These are phyloP conservation scores for Tetragonisca angustula DNA, from an alignment of 2,888 invertebrate species.

Conservation along the genomic window DNA sequence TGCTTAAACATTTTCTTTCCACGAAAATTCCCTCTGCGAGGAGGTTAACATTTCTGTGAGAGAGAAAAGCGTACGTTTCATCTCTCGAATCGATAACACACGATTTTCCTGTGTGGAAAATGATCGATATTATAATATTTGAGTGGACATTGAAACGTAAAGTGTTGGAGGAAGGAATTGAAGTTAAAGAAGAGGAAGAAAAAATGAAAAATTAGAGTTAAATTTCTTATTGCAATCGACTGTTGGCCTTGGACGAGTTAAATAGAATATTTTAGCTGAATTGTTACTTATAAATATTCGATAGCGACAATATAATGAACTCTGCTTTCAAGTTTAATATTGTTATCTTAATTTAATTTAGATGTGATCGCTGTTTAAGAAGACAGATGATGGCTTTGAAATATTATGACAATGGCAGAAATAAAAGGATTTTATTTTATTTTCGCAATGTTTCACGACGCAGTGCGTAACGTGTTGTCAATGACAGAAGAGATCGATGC, in stretches of 20 bases:
- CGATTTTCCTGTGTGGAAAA: not conserved
- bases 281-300: not conserved
- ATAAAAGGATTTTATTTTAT: not conserved
- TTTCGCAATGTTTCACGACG: not conserved
- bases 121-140: too few species aligned
- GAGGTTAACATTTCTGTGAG: not conserved
- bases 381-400: not conserved
- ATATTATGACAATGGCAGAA: not conserved
- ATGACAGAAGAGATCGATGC: not conserved
- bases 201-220: not conserved
- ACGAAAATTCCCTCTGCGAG: not conserved
- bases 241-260: not conserved
- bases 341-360: not conserved
- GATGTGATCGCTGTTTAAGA: too few species aligned
- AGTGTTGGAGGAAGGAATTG: too few species aligned
- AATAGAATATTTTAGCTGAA: not conserved
- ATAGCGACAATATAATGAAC: not conserved
- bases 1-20: not conserved
- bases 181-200: too few species aligned
- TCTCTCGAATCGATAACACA: not conserved
- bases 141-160: too few species aligned
- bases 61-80: not conserved
- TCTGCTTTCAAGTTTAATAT: not conserved
- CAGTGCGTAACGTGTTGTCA: not conserved
- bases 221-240: not conserved